Evolutionary conservation across 1,140 invertebrate species (phyloP).

Genomic region (Trichomalopsis sarcophagae): DNA sequence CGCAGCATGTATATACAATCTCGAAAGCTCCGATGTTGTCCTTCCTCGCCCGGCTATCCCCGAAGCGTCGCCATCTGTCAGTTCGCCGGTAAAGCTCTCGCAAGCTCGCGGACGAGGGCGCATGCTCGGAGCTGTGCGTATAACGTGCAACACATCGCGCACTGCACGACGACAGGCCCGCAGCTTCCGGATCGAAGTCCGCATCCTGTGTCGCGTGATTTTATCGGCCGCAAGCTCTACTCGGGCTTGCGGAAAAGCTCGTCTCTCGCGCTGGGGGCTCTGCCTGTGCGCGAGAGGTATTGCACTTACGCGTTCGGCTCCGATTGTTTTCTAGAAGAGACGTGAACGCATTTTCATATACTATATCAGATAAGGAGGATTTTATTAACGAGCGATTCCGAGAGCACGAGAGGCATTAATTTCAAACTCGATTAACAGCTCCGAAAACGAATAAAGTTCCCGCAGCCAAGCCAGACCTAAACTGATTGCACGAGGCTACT

Average conservation of each 20-base stretch:
- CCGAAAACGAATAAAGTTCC: no score
- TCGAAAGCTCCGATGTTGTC: no score
- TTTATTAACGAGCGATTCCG: no score
- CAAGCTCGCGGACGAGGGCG: constrained; percentile 1
- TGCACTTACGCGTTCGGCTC: background rate
- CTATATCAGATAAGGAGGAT: no score
- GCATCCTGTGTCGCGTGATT: constrained; percentile 64
- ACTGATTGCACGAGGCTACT: no score
- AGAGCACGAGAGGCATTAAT: no score
- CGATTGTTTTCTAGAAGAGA: no score
- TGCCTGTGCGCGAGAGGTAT: constrained; percentile 47
- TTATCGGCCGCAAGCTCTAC: constrained; percentile 66
- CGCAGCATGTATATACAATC: background rate
- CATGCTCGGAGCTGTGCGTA: constrained; percentile 16
- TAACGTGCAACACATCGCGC: constrained; percentile 43
- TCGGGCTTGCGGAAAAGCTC: constrained; percentile 60
- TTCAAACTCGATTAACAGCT: no score
- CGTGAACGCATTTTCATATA: no score
- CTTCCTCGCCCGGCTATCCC: no score
- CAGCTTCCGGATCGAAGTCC: constrained; percentile 57
- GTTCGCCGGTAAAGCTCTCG: background rate
- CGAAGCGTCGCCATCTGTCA: constrained; percentile 67
- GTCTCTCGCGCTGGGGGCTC: constrained; percentile 60
- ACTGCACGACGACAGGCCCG: constrained; percentile 45
- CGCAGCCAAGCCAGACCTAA: no score